A percentile compares a stretch with the other conserved stretches of the same genome.
These are phyloP conservation scores for Schizopygopsis malacanthus DNA, from an alignment of 2,797 vertebrate species.

Conservation along the genomic window DNA sequence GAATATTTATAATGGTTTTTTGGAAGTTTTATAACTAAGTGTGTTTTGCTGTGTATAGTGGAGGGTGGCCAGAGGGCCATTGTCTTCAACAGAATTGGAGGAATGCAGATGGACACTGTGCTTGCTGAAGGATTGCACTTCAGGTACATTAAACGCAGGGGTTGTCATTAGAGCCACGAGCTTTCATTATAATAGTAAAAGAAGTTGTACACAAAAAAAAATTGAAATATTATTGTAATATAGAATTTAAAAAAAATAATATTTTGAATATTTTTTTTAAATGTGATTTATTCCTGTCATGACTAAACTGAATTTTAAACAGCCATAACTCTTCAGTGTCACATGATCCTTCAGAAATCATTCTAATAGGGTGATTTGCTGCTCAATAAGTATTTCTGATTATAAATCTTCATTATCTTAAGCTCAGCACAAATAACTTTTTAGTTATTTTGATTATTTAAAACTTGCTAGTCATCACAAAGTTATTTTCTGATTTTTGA, in stretches of 20 bases:
- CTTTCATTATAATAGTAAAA: background rate
- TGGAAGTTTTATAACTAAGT: background rate
- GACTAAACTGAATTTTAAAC: too few species aligned
- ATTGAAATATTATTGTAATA: background rate
- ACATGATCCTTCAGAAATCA: background rate
- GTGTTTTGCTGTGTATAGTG: constrained; percentile 73
- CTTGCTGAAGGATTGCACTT: constrained; percentile 91
- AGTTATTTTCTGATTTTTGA: background rate
- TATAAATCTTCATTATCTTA: too few species aligned
- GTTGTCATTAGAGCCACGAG: background rate
- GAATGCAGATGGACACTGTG: constrained; percentile 89
- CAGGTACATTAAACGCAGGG: constrained; percentile 74
- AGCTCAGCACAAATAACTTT: too few species aligned
- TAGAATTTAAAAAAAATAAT: too few species aligned
- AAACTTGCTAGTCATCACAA: background rate
- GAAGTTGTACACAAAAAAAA: background rate
- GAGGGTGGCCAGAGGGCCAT: constrained; percentile 92
- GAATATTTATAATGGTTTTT: background rate
- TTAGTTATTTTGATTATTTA: too few species aligned
- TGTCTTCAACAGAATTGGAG: constrained; percentile 90
- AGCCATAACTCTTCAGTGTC: too few species aligned
- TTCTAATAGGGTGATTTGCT: too few species aligned
- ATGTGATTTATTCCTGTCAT: too few species aligned
- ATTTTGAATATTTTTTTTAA: too few species aligned
- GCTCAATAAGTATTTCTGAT: too few species aligned